Evolutionary conservation across 2,113 vertebrate genomes (phyloP).

Genomic region (Gambusia holbrooki): DNA sequence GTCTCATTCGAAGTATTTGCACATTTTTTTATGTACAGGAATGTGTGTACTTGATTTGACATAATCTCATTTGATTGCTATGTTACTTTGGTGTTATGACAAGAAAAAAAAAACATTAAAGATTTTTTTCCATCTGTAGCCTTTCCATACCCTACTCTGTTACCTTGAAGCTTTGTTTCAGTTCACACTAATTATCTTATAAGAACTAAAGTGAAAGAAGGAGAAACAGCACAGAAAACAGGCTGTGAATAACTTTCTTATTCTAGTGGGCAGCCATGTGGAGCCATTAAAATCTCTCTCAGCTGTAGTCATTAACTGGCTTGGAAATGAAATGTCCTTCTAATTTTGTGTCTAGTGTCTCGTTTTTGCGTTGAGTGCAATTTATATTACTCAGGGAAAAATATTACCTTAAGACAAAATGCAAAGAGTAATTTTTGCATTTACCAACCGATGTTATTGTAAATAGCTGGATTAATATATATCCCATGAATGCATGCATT

Average conservation of each 20-base stretch:
- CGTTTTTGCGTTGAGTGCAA: slow-evolving; percentile 47
- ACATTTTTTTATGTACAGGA: slow-evolving; percentile 37
- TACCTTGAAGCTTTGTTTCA: slow-evolving; percentile 69
- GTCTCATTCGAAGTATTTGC: slow-evolving; percentile 53
- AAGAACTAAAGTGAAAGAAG: slow-evolving; percentile 29
- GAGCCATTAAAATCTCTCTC: slow-evolving; percentile 73
- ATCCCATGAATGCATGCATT: slow-evolving; percentile 4
- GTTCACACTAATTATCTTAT: slow-evolving; percentile 70
- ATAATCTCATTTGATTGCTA: slow-evolving; percentile 71
- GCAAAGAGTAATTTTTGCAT: slow-evolving; percentile 28
- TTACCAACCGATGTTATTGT: slow-evolving; percentile 35
- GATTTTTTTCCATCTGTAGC: slow-evolving; percentile 45
- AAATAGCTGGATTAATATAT: slow-evolving; percentile 10
- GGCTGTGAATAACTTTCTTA: slow-evolving; percentile 48
- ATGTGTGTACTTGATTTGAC: slow-evolving; percentile 57
- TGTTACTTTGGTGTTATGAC: slow-evolving; percentile 39
- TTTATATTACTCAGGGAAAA: slow-evolving; percentile 45
- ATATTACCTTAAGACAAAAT: slow-evolving; percentile 32
- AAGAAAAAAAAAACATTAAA: slow-evolving; percentile 50
- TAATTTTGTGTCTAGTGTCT: slow-evolving; percentile 56
- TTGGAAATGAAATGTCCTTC: slow-evolving; percentile 59
- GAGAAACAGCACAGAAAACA: neutral
- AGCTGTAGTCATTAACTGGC: slow-evolving; percentile 63
- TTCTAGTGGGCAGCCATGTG: slow-evolving; percentile 59
- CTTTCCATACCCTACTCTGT: slow-evolving; percentile 36